Base-by-base conservation (phyloP, 2,797 vertebrate genomes). In the Cygnus olor region DNA sequence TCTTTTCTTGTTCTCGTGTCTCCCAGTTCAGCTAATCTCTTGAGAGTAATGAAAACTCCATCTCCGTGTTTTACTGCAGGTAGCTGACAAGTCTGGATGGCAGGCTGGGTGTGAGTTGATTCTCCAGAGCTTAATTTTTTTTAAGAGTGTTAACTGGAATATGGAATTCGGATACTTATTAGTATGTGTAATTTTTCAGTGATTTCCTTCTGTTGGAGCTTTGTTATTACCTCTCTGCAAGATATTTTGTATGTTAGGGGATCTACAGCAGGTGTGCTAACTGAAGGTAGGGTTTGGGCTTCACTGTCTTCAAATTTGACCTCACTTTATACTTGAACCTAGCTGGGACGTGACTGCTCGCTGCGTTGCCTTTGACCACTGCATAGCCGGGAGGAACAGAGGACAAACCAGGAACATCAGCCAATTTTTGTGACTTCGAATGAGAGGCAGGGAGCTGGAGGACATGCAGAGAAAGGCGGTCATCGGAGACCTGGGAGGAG, bases 21-120 rank as follows among this genome's bases (percentile, higher is more conserved):
- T 96, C 95, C 94, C 85, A 76, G 40, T 95, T 80, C 77, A 83
- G 34, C 44, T 94, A 63, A 78, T 95, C 88, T 94, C 90, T 87
- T 80, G 90, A 61, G 86, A 73, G 63, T 80, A 90, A 36, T 10
- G 68, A 94, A 90, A 95, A n/a, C 64, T 89, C 12, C 49, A 14
- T 93, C 90, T 94, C 60, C 2, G 1, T 92, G 45, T 94, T 95
- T 85, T 82, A 57, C 30, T 53, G 47, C 73, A 45, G 69, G 53
- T 77, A 83, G 79, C 60, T 79, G 57, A 89, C 84, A 68, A 63
- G 94, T 89, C 70, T 83, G 74, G 80, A 79, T 85, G 58, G n/a
- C 25, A 45, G 49, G 85, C 54, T 88, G 49, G 71, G 38, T 93
- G 51, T 78, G 63, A 80, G 82, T 91, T 83, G 81, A 40, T 91